phyloP scores from a whole-genome alignment of 2,888 invertebrate species.

The Thymelicus sylvestris region DNA sequence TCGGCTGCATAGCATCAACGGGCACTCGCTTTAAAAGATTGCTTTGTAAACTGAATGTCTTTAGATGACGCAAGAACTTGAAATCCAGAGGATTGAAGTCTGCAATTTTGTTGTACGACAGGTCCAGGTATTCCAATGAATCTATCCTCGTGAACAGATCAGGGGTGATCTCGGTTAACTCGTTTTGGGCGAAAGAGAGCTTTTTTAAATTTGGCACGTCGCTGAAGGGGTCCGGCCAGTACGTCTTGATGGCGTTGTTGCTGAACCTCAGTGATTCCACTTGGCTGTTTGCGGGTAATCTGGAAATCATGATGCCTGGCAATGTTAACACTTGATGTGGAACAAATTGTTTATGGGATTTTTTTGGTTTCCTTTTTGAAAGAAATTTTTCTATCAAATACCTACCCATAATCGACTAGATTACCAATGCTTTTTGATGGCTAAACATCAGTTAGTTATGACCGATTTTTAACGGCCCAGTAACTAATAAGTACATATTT shows the following conservation, averaged over 20 bases:
- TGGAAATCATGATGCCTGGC: constrained; percentile 53
- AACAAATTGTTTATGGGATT: too few species aligned
- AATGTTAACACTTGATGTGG: not conserved
- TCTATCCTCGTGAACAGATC: constrained; percentile 76
- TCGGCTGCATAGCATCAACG: constrained; percentile 64
- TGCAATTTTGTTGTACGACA: constrained; percentile 79
- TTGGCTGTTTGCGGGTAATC: constrained; percentile 72
- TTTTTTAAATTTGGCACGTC: constrained; percentile 67
- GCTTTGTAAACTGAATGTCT: constrained; percentile 75
- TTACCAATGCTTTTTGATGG: too few species aligned
- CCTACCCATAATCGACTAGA: too few species aligned
- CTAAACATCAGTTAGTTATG: too few species aligned
- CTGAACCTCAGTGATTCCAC: constrained; percentile 71
- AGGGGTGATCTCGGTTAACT: constrained; percentile 70
- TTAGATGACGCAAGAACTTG: constrained; percentile 59
- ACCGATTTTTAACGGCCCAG: too few species aligned
- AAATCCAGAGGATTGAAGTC: constrained; percentile 73
- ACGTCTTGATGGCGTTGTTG: constrained; percentile 73
- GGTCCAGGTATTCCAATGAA: constrained; percentile 75
- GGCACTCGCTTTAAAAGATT: constrained; percentile 75
- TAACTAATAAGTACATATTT: too few species aligned
- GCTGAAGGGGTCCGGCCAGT: constrained; percentile 77
- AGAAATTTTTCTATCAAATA: too few species aligned
- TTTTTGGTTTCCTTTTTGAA: too few species aligned
- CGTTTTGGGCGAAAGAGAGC: constrained; percentile 80